These are phyloP conservation scores for Calameuta filiformis DNA, from an alignment of 2,888 invertebrate species.

Conservation along the genomic window DNA sequence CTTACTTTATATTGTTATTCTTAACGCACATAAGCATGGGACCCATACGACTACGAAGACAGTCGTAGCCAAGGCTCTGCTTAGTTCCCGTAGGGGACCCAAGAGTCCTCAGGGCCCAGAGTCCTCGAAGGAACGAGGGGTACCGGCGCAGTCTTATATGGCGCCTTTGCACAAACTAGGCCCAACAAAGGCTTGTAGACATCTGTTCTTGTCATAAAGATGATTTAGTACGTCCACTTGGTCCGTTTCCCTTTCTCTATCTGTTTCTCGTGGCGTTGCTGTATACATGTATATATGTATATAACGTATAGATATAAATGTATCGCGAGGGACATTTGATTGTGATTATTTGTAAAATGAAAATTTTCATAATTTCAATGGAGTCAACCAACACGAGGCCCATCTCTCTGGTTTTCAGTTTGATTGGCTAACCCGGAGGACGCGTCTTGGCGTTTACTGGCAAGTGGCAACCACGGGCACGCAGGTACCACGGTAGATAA, in stretches of 20 bases:
- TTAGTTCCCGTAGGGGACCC: background rate
- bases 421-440: background rate
- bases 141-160: constrained; percentile 49
- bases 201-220: constrained; percentile 64
- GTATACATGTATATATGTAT: background rate
- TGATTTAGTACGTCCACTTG: constrained; percentile 46
- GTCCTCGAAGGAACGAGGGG: background rate
- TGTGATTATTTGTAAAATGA: background rate
- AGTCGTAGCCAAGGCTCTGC: background rate
- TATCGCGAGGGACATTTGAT: background rate
- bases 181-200: constrained; percentile 62
- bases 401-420: background rate
- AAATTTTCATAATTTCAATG: background rate
- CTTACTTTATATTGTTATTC: constrained; percentile 47
- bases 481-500: constrained; percentile 48
- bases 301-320: background rate
- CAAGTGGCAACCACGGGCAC: constrained; percentile 20
- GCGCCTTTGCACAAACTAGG: constrained; percentile 59
- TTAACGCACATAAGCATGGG: constrained; percentile 6
- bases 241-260: background rate
- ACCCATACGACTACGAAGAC: background rate
- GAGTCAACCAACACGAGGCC: background rate
- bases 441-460: background rate
- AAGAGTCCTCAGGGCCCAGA: background rate
- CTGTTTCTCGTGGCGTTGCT: background rate